phyloP scores from a whole-genome alignment of 2,797 vertebrate species.

The Crypturellus tataupa region DNA sequence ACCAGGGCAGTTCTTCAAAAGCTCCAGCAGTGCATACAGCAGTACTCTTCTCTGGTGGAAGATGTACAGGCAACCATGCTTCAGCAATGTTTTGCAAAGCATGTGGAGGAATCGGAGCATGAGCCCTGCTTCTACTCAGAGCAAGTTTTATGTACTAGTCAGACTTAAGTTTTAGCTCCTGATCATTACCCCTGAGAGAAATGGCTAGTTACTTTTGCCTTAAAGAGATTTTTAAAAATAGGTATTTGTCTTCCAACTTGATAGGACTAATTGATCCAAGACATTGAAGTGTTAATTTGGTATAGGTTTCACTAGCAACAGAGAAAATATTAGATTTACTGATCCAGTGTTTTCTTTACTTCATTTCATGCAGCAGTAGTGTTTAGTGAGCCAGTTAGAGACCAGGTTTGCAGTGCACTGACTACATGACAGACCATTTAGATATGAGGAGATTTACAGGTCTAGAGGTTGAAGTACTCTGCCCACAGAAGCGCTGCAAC shows the following conservation, averaged over 20 bases:
- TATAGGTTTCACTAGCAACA: not conserved
- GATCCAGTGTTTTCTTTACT: not conserved
- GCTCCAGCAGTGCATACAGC: not conserved
- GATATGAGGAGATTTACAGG: not conserved
- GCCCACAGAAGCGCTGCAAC: not conserved
- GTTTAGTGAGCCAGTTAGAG: not conserved
- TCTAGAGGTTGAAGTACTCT: not conserved
- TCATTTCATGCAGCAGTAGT: not conserved
- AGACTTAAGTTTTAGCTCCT: not conserved
- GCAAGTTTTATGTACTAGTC: not conserved
- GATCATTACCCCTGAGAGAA: not conserved
- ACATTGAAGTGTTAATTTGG: not conserved
- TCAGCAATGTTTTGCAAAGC: not conserved
- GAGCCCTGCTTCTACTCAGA: not conserved
- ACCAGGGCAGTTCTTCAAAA: not conserved
- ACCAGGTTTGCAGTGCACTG: not conserved
- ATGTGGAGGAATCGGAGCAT: not conserved
- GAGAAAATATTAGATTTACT: not conserved
- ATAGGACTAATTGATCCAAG: not conserved
- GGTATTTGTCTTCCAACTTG: not conserved
- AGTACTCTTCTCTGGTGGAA: rapidly evolving
- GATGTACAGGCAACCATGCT: not conserved
- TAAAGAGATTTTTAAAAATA: not conserved
- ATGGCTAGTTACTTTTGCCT: not conserved
- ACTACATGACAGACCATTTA: not conserved